Conservation (phyloP, 2,888 invertebrate genomes). For the Empis livida region DNA sequence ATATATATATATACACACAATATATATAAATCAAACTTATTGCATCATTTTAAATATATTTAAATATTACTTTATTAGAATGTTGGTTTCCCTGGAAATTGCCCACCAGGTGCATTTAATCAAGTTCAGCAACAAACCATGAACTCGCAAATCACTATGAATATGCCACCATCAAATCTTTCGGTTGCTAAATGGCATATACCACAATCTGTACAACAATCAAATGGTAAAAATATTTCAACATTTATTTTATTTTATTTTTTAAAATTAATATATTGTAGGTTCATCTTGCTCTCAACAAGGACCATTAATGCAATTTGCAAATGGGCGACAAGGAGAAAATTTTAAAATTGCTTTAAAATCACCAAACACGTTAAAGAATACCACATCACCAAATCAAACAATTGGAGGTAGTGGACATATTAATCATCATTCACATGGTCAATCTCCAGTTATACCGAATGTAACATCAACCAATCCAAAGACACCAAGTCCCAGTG, state of each 20-base stretch:
- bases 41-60: no score
- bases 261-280: slow-evolving; percentile 11
- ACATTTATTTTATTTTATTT: not conserved
- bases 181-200: slow-evolving; percentile 59
- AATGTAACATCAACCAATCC: slow-evolving; percentile 63
- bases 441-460: slow-evolving; percentile 30
- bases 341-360: slow-evolving; percentile 37
- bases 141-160: slow-evolving; percentile 32
- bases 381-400: slow-evolving; percentile 31
- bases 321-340: slow-evolving; percentile 35
- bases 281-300: slow-evolving; percentile 29
- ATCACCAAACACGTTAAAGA: slow-evolving; percentile 35
- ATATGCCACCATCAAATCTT: slow-evolving; percentile 23
- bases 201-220: slow-evolving; percentile 38
- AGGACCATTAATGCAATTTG: slow-evolving; percentile 33
- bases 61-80: slow-evolving; percentile 19
- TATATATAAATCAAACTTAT: no score
- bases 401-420: slow-evolving; percentile 15
- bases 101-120: slow-evolving; percentile 36
- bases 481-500: slow-evolving; percentile 70
- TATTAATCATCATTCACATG: slow-evolving; percentile 15
- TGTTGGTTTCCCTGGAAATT: slow-evolving; percentile 33
- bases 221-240: slow-evolving; percentile 31
- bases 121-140: slow-evolving; percentile 26
- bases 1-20: no score